Conservation (phyloP, 1,140 invertebrate species). For the Aphidius gifuensis region DNA sequence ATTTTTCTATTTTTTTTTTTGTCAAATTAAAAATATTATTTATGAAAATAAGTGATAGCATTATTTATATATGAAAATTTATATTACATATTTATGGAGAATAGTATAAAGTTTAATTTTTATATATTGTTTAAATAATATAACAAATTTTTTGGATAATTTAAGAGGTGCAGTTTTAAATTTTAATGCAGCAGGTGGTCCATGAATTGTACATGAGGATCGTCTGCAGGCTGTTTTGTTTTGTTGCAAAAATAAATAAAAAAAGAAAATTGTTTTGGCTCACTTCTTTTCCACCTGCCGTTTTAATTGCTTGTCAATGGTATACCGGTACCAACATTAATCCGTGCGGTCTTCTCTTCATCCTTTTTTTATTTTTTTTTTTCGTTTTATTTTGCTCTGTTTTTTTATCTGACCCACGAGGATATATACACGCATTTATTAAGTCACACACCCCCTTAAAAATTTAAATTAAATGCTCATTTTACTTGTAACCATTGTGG, state of each 20-base stretch:
- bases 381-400: not conserved
- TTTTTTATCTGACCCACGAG: not conserved
- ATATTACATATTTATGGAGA: no score
- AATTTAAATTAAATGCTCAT: not conserved
- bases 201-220: not conserved
- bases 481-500: constrained; percentile 2
- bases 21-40: no score
- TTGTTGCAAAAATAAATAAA: not conserved
- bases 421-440: not conserved
- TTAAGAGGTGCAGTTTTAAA: constrained; percentile 22
- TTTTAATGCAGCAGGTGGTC: constrained; percentile 13
- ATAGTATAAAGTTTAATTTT: no score
- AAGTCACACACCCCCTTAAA: no score
- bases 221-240: constrained; percentile 5
- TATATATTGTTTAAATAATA: no score
- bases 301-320: no score
- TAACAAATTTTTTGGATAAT: not conserved
- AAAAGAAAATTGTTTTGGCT: not conserved
- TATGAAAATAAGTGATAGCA: not conserved
- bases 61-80: no score
- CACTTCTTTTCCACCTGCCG: constrained; percentile 11
- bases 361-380: not conserved
- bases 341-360: not conserved
- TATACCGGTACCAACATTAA: no score
- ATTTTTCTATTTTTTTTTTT: constrained; percentile 5